Evolutionary conservation across 2,113 vertebrate genomes (phyloP), one percentile per base, ranked within the genome.

Genomic region (Cyanocitta stelleri): DNA sequence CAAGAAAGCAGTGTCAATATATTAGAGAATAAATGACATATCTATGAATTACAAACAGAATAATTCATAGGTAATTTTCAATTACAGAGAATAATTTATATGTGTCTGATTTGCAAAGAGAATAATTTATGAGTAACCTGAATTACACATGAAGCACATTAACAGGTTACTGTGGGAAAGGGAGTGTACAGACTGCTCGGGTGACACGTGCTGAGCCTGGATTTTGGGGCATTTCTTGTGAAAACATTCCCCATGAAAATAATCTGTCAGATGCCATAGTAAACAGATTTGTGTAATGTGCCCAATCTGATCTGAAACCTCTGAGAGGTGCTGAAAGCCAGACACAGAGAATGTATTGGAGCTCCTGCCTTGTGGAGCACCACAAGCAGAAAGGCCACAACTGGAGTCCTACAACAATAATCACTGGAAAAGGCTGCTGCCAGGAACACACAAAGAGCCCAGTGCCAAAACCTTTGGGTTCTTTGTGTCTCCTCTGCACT

Each of bases 21-120:
- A 92, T 69, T 29, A 44, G 26, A 89, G 78, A 76, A 24, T 85
- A 91, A 95, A 63, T 88, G 81, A 81, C 90, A 75, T 26, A 44
- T 32, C 77, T 69, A 10, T 15, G 29, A 93, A 92, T 91, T 93
- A 67, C 63, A 95, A 85, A 95, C 88, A 90, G 96, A 96, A 96
- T 94, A 87, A 95, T 97, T 96, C 90, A 91, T 91, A 85, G 94
- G 54, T 67, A 49, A 82, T 92, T 94, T 87, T 77, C 90, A 83
- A 56, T 92, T 71, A 69, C 30, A 85, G 76, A 11, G 95, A 95
- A 85, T 90, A 73, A 78, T 95, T 96, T 89, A 73, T 56, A 76
- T 48, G 17, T 13, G 64, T 66, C 83, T 52, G 62, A 69, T 68
- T 78, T 86, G 41, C 74, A 76, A 85, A 85, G 64, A 85, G 95